phyloP scores from a whole-genome alignment of 2,797 vertebrate species.

The Varecia variegata region DNA sequence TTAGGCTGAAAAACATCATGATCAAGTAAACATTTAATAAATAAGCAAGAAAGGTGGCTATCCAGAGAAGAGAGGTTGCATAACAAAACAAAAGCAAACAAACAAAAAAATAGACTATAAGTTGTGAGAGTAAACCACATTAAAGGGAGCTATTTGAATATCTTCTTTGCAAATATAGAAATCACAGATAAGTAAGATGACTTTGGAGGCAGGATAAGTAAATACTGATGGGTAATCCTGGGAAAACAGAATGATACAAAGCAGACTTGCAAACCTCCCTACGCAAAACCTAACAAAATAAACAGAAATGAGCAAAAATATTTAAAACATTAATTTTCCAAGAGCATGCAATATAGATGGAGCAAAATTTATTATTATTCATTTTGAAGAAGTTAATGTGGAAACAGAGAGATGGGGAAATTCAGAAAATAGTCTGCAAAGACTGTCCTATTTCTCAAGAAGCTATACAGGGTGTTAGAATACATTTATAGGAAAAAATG shows the following conservation, averaged over 20 bases:
- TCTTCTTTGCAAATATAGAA: not conserved
- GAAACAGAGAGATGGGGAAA: not conserved
- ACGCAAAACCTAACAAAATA: not conserved
- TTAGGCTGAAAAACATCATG: not conserved
- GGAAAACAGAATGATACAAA: not conserved
- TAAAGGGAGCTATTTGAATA: not conserved
- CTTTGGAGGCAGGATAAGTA: not conserved
- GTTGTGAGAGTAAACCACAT: not conserved
- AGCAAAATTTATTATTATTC: not conserved
- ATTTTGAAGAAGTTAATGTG: not conserved
- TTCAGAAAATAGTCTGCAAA: not conserved
- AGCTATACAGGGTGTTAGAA: not conserved
- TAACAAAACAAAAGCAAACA: not conserved
- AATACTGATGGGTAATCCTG: not conserved
- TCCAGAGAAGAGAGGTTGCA: not conserved
- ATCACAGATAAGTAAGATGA: not conserved
- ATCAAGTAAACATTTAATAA: not conserved
- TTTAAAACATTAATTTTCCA: not conserved
- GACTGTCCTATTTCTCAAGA: not conserved
- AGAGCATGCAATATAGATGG: not conserved
- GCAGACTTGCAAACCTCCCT: too few relatives aligned
- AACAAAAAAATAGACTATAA: not conserved
- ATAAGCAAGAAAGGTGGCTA: not conserved
- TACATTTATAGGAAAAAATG: not conserved
- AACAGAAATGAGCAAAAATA: not conserved